phyloP scores from a whole-genome alignment of 1,140 invertebrate genomes.

The Uloborus diversus region DNA sequence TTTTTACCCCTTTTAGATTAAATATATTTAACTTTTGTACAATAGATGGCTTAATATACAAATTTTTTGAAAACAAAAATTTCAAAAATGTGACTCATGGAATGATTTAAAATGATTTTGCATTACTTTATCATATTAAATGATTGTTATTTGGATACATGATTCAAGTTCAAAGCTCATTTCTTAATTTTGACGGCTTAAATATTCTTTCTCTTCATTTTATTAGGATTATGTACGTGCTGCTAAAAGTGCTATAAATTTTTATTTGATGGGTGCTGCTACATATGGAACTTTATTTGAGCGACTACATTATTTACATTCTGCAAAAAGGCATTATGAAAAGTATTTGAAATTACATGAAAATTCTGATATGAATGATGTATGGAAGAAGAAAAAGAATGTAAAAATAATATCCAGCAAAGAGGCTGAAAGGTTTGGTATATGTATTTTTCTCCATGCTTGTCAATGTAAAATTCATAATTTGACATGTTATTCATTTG shows the following conservation, averaged over 20 bases:
- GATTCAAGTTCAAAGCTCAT: no score
- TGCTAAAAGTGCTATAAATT: slow-evolving; percentile 43
- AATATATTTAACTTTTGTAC: no score
- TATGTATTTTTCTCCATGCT: neutral
- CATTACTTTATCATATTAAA: no score
- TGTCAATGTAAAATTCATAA: neutral
- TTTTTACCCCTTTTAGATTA: no score
- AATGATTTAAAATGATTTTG: no score
- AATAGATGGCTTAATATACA: no score
- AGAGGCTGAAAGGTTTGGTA: slow-evolving; percentile 36
- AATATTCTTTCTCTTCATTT: no score
- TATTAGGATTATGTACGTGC: slow-evolving; percentile 43
- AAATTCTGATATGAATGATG: neutral
- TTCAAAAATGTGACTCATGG: no score
- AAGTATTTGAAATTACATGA: neutral
- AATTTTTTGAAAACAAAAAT: no score
- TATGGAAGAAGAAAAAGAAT: slow-evolving; percentile 17
- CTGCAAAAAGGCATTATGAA: slow-evolving; percentile 42
- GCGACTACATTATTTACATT: neutral
- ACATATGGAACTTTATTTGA: slow-evolving; percentile 33
- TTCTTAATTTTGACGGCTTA: no score
- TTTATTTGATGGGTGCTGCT: slow-evolving; percentile 24
- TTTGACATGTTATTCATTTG: neutral
- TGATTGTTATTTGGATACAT: no score
- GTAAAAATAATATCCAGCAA: slow-evolving; percentile 4